phyloP scores from a whole-genome alignment of 2,888 invertebrate species.

The Diachrysia chrysitis region DNA sequence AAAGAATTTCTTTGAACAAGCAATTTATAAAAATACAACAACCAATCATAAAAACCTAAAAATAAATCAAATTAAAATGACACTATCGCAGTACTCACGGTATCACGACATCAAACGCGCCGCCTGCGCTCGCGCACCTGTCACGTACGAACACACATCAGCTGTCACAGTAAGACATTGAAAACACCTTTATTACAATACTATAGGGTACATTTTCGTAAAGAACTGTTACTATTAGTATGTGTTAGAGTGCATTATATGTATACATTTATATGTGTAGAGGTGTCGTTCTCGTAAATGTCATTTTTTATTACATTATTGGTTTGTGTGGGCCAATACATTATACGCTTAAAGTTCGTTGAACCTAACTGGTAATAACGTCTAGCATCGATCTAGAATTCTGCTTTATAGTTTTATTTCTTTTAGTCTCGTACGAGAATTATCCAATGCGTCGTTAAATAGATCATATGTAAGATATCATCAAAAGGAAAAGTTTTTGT shows the following conservation, averaged over 20 bases:
- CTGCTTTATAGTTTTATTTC: not conserved
- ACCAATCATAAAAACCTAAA: constrained; percentile 2
- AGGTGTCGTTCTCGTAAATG: constrained; percentile 7
- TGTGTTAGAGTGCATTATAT: not conserved
- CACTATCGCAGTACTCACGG: constrained; percentile 16
- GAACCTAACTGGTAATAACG: not conserved
- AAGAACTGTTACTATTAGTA: no score
- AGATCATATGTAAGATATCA: no score
- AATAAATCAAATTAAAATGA: constrained; percentile 37
- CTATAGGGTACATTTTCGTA: no score
- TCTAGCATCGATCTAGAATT: not conserved
- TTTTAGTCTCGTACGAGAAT: not conserved
- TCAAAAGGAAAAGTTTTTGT: no score
- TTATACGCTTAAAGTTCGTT: not conserved
- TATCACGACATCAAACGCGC: constrained; percentile 21
- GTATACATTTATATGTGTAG: constrained; percentile 5
- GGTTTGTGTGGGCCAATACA: not conserved
- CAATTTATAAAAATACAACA: not conserved
- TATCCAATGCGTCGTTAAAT: no score
- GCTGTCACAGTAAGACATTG: not conserved
- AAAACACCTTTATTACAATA: no score
- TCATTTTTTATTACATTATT: not conserved
- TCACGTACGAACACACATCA: constrained; percentile 27
- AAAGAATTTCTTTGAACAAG: no score
- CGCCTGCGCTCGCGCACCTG: constrained; percentile 41